Conservation (phyloP, 2,888 invertebrate genomes). For the Aspidapion aeneum region DNA sequence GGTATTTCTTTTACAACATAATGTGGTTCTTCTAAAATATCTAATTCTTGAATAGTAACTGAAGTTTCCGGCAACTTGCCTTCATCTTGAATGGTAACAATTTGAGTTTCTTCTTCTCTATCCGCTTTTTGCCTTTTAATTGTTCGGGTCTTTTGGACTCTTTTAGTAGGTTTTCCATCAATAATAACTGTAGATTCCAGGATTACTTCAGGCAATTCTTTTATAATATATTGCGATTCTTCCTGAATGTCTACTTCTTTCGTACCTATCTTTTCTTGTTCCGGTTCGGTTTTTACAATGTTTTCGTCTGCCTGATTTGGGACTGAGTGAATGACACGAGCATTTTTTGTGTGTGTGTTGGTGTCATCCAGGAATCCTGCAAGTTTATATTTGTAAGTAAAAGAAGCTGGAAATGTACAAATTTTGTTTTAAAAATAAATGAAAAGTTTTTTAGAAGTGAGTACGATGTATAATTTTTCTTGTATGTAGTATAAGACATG, state of each 20-base stretch:
- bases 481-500: too few species aligned
- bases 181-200: slow-evolving; percentile 36
- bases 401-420: too few species aligned
- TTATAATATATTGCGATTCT: slow-evolving; percentile 19
- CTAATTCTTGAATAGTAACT: slow-evolving; percentile 26
- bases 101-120: slow-evolving; percentile 39
- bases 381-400: slow-evolving; percentile 29
- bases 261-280: slow-evolving; percentile 41
- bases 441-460: too few species aligned
- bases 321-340: slow-evolving; percentile 42
- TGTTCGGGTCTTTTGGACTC: slow-evolving; percentile 38
- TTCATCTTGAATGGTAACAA: slow-evolving; percentile 35
- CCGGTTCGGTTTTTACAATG: slow-evolving; percentile 48
- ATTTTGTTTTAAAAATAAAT: too few species aligned
- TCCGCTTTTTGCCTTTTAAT: slow-evolving; percentile 45
- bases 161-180: slow-evolving; percentile 45
- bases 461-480: too few species aligned
- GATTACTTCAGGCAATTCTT: slow-evolving; percentile 35
- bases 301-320: slow-evolving; percentile 43
- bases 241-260: slow-evolving; percentile 49
- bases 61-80: slow-evolving; percentile 40
- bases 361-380: slow-evolving; percentile 47
- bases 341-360: slow-evolving; percentile 45
- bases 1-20: slow-evolving; percentile 34
- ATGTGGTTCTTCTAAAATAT: slow-evolving; percentile 30